Conservation (phyloP, 2,888 invertebrate species). For the Apamea anceps region DNA sequence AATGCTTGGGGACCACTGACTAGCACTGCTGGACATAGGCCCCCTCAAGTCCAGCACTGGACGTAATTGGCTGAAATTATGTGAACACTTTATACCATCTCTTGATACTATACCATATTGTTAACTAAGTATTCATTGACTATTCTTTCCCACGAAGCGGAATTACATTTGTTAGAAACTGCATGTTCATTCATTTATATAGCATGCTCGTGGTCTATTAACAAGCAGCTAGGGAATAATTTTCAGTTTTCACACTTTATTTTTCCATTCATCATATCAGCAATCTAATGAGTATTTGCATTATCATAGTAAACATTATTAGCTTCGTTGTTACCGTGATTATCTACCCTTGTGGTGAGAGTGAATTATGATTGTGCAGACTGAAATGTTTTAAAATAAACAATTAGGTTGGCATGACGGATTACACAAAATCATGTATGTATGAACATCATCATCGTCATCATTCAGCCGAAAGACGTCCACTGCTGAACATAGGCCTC, state of each 20-base stretch:
- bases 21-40: not conserved
- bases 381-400: not conserved
- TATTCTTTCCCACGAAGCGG: not conserved
- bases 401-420: not conserved
- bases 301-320: constrained; percentile 35
- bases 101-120: not conserved
- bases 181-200: constrained; percentile 7
- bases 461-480: too few species aligned
- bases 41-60: not conserved
- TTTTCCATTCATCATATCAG: constrained; percentile 34
- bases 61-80: not conserved
- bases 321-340: constrained; percentile 15
- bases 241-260: constrained; percentile 19
- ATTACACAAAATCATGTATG: not conserved
- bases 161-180: constrained; percentile 8
- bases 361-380: not conserved
- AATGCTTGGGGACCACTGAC: not conserved
- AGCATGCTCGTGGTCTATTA: constrained; percentile 20
- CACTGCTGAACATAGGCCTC: too few species aligned
- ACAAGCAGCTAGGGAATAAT: constrained; percentile 7
- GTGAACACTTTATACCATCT: not conserved
- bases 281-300: constrained; percentile 16
- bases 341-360: not conserved
- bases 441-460: not conserved
- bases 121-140: not conserved